A percentile compares a stretch with the other conserved stretches of the same genome.
Conservation (phyloP, 2,113 vertebrate genomes). For the Delphinapterus leucas region DNA sequence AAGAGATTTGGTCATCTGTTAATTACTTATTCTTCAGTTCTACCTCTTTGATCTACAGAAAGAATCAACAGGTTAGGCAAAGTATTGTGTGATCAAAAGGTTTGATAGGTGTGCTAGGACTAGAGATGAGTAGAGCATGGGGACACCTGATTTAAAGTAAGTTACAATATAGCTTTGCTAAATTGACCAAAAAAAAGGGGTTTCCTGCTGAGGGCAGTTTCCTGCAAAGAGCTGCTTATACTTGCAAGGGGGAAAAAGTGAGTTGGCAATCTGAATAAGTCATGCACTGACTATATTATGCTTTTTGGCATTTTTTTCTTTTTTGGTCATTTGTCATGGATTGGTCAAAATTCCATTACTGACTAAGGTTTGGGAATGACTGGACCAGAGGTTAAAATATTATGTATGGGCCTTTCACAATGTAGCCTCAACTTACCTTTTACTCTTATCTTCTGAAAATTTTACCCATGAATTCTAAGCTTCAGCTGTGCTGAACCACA, state of each 20-base stretch:
- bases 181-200: neutral
- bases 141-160: neutral
- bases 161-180: neutral
- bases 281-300: neutral
- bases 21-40: neutral
- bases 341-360: neutral
- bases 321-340: neutral
- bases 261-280: neutral
- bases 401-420: neutral
- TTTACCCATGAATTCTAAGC: neutral
- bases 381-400: neutral
- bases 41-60: neutral
- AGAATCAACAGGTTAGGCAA: neutral
- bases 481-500: neutral
- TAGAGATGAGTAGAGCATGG: neutral
- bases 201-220: neutral
- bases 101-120: neutral
- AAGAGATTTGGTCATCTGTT: neutral
- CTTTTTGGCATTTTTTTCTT: neutral
- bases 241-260: neutral
- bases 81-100: neutral
- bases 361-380: neutral
- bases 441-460: neutral
- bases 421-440: neutral
- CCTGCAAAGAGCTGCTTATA: neutral